phyloP scores from a whole-genome alignment of 2,888 invertebrate genomes.

The Thecophora atra region DNA sequence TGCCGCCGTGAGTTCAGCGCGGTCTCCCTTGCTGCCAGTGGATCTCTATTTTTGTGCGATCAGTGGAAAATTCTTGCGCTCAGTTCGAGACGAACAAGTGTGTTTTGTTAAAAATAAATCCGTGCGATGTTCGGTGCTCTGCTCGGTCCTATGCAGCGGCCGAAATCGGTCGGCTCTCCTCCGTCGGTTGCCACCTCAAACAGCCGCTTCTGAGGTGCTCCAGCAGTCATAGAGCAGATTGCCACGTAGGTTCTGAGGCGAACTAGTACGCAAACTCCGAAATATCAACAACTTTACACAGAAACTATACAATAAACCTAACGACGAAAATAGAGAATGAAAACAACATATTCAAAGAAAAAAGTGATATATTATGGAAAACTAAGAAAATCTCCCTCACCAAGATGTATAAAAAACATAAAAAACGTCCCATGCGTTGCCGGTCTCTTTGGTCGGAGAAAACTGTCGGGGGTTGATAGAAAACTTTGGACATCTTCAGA shows the following conservation, averaged over 20 bases:
- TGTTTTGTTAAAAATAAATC: constrained; percentile 62
- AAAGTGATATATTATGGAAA: constrained; percentile 8
- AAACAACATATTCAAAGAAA: background rate
- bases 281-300: constrained; percentile 19
- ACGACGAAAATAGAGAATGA: constrained; percentile 14
- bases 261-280: constrained; percentile 57
- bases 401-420: constrained; percentile 55
- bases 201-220: constrained; percentile 13
- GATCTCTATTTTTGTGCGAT: constrained; percentile 31
- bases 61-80: constrained; percentile 32
- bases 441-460: constrained; percentile 40
- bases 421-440: constrained; percentile 42
- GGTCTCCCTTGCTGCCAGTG: constrained; percentile 17
- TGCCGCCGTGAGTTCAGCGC: constrained; percentile 20
- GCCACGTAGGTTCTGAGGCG: constrained; percentile 39
- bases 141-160: constrained; percentile 14
- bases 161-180: constrained; percentile 33
- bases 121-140: constrained; percentile 34
- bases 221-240: background rate
- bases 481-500: background rate
- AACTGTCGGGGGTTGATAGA: background rate
- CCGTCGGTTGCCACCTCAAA: constrained; percentile 38
- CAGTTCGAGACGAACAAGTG: constrained; percentile 56
- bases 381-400: constrained; percentile 10
- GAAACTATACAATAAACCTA: background rate